A percentile compares a stretch with the other conserved stretches of the same genome.
phyloP scores from a whole-genome alignment of 2,888 invertebrate genomes.

The Lymantria monacha region DNA sequence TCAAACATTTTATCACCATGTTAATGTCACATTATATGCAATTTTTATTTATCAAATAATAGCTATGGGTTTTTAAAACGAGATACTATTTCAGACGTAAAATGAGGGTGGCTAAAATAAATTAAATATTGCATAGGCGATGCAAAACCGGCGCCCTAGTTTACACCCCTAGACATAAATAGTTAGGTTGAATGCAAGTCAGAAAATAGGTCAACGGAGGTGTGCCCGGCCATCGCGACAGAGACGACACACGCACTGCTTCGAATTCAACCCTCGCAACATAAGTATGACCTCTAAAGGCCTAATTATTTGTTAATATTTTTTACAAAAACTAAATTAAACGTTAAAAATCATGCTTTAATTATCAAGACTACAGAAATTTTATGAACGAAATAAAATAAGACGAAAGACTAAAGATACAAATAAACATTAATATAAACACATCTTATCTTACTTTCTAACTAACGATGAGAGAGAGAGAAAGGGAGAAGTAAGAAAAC shows the following conservation, averaged over 20 bases:
- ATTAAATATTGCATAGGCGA: constrained; percentile 47
- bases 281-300: neutral
- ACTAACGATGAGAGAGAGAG: constrained; percentile 52
- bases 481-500: constrained; percentile 38
- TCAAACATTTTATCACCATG: constrained; percentile 12
- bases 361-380: too few species aligned
- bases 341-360: too few species aligned
- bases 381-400: too few species aligned
- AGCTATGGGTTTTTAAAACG: neutral
- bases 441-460: constrained; percentile 58
- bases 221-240: constrained; percentile 73
- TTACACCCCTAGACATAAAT: constrained; percentile 73
- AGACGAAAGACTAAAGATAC: neutral
- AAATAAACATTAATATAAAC: constrained; percentile 49
- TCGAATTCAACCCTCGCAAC: constrained; percentile 49
- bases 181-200: constrained; percentile 77
- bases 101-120: constrained; percentile 33
- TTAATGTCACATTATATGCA: constrained; percentile 8
- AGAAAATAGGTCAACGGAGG: constrained; percentile 82
- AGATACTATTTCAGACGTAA: constrained; percentile 7
- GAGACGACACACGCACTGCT: constrained; percentile 64
- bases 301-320: too few species aligned
- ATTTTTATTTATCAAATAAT: neutral
- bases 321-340: too few species aligned
- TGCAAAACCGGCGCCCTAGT: constrained; percentile 68